Conservation (phyloP, 2,113 vertebrate species). For the Talpa occidentalis region DNA sequence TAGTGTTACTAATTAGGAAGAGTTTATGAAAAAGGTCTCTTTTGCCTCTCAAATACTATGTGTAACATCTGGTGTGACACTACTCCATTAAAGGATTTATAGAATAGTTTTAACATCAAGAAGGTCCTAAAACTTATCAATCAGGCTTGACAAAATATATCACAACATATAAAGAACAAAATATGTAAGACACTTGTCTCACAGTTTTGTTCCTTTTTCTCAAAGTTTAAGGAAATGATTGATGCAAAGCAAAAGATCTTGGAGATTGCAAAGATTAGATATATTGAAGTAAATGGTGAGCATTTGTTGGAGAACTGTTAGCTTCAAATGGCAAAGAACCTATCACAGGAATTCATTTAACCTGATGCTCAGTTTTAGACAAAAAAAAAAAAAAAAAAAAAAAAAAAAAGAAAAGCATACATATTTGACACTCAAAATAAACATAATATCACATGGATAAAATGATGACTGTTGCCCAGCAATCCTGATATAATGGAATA, state of each 20-base stretch:
- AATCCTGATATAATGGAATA: not conserved
- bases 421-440: not conserved
- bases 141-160: not conserved
- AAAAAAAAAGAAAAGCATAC: not conserved
- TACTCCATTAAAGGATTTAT: not conserved
- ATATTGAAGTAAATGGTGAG: not conserved
- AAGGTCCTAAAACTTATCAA: not conserved
- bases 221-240: constrained; percentile 1
- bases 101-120: not conserved
- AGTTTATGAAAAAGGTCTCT: not conserved
- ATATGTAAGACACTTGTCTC: not conserved
- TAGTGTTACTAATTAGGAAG: not conserved
- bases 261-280: not conserved
- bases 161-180: not conserved
- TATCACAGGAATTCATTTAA: not conserved
- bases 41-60: not conserved
- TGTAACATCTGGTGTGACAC: not conserved
- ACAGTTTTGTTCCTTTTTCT: not conserved
- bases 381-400: not conserved
- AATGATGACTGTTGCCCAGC: not conserved
- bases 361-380: not conserved
- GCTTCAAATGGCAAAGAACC: not conserved
- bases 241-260: not conserved
- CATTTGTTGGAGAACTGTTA: not conserved
- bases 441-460: not conserved